Evolutionary conservation across 2,113 vertebrate genomes (phyloP), one percentile per base, ranked within the genome.

Genomic region (Pardalotus punctatus): DNA sequence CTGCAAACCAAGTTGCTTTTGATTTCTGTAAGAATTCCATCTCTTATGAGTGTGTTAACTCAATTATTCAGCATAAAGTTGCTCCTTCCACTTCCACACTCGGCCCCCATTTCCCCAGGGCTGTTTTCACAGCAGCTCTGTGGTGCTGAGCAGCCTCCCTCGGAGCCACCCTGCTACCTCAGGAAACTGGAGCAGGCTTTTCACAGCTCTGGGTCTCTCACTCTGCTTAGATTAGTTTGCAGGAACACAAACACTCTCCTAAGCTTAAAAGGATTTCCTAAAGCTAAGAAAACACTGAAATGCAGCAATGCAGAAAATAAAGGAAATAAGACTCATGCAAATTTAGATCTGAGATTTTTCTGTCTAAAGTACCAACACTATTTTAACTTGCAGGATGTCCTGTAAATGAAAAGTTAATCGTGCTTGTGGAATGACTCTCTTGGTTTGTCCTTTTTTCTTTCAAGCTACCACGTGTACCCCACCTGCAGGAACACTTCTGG

Each of bases 401-500:
- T 86, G 24, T 51, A 74, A 86, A 48, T 57, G 65, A 9, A 42
- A 43, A 51, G 43, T 28, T 47, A 38, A 7, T 18, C 70, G 19
- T 85, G 42, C 50, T 14, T 73, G 50, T 77, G 64, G 27, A 92
- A 66, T 92, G 6, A 84, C 40, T 69, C 47, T 16, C 10, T 43
- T 73, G 31, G 80, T 40, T 33, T 2, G 2, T 57, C 28, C 3
- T 88, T 89, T 22, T 22, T 47, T 45, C 48, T 61, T 93, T 93
- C 5, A 95, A 99, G 99, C 97, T 99, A 99, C 95, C 98, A 99
- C 12, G 99, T 99, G 90, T 99, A 99, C 87, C 98, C 99, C 9
- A 98, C 98, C 86, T 99, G 98, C 97, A 98, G 99, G 93, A 99
- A 99, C 92, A 99, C 99, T 42, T 99, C 99, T 25, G 99, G 99